These are phyloP conservation scores for Caiman crocodilus DNA, from an alignment of 2,797 vertebrate species.

Conservation along the genomic window DNA sequence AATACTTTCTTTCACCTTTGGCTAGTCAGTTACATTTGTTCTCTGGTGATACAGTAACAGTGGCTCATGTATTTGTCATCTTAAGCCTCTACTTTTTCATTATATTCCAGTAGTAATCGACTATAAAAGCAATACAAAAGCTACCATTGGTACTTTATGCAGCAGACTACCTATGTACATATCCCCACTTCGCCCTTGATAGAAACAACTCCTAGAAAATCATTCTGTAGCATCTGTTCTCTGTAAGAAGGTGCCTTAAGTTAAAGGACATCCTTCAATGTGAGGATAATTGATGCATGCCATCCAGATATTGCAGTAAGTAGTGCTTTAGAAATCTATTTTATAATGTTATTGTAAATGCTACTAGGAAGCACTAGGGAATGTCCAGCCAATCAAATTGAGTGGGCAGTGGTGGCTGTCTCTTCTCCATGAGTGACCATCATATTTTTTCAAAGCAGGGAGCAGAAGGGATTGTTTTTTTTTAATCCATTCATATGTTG, in stretches of 20 bases:
- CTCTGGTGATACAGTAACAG: background rate
- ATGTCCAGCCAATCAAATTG: background rate
- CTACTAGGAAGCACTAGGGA: background rate
- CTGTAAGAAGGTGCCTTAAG: background rate
- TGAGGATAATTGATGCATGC: background rate
- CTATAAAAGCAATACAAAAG: background rate
- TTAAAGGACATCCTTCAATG: background rate
- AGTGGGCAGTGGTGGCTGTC: background rate
- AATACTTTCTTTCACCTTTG: background rate
- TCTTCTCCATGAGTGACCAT: background rate
- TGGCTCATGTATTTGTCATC: background rate
- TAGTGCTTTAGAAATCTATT: background rate
- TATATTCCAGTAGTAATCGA: background rate
- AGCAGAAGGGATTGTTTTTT: background rate
- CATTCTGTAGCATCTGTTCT: background rate
- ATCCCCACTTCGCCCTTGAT: background rate
- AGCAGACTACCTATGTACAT: background rate
- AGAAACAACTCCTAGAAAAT: background rate
- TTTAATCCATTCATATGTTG: background rate
- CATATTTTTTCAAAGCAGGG: background rate
- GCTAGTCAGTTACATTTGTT: background rate
- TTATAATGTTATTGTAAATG: background rate
- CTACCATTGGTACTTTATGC: background rate
- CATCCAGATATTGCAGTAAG: background rate
- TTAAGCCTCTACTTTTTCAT: background rate